Percentiles rank a stretch among this genome's conserved stretches.
Evolutionary conservation across 2,888 invertebrate species (phyloP).

Genomic region (Troides aeacus): DNA sequence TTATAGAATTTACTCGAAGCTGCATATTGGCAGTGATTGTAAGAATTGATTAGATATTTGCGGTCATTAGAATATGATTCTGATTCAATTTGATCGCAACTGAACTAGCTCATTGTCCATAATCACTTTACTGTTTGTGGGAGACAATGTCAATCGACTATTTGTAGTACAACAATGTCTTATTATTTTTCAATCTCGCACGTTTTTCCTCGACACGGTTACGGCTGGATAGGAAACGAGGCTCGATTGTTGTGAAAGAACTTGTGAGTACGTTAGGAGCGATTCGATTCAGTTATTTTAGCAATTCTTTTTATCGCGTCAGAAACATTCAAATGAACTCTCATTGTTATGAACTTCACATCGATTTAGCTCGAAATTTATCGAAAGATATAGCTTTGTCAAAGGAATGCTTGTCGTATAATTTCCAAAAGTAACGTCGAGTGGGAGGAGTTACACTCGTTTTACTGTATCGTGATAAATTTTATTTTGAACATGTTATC

Average conservation of each 20-base stretch:
- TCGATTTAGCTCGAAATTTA: background rate
- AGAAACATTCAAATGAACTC: background rate
- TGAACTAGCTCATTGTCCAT: slow-evolving; percentile 14
- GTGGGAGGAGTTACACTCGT: background rate
- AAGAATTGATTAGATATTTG: slow-evolving; percentile 1
- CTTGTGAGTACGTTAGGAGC: slow-evolving; percentile 16
- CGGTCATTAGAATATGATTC: slow-evolving; percentile 12
- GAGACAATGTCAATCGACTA: slow-evolving; percentile 54
- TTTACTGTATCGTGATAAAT: background rate
- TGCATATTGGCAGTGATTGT: background rate
- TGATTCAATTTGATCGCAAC: slow-evolving; percentile 6
- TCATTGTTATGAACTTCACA: background rate
- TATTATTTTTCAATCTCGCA: slow-evolving; percentile 71
- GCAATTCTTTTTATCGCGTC: background rate
- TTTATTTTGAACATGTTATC: background rate
- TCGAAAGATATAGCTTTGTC: background rate
- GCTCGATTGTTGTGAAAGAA: slow-evolving; percentile 62
- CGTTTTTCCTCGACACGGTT: slow-evolving; percentile 76
- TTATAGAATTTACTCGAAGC: background rate
- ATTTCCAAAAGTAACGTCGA: background rate
- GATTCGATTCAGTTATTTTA: background rate
- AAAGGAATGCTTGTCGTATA: background rate
- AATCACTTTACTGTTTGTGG: slow-evolving; percentile 28
- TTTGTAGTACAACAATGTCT: slow-evolving; percentile 58
- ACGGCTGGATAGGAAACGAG: slow-evolving; percentile 58